phyloP scores from a whole-genome alignment of 1,140 invertebrate genomes.

The Heliothis subflexa region DNA sequence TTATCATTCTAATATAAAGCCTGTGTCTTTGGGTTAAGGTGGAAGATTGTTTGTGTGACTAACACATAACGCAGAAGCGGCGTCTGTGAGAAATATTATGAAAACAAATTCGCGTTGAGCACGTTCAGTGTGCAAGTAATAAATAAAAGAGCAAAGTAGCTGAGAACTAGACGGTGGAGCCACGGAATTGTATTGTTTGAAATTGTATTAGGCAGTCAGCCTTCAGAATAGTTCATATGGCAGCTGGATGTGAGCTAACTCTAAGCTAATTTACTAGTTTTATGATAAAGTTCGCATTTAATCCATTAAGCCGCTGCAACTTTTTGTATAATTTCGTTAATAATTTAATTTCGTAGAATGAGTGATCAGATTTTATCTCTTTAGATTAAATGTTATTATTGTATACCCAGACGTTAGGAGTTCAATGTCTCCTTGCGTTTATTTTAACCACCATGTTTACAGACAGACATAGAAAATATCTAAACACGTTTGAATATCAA shows the following conservation, averaged over 20 bases:
- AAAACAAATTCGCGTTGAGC: conserved; percentile 85
- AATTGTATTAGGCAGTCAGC: conserved; percentile 71
- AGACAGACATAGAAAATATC: too few species aligned
- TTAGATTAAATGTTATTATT: too few species aligned
- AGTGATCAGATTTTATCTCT: too few species aligned
- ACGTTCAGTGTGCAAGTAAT: conserved; percentile 83
- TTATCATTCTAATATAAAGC: conserved; percentile 54
- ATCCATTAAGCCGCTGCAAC: conserved; percentile 18
- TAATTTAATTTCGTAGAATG: too few species aligned
- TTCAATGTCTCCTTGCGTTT: too few species aligned
- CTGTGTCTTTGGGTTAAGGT: conserved; percentile 57
- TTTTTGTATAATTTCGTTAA: too few species aligned
- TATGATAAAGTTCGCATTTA: conserved; percentile 28
- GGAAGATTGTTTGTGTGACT: conserved; percentile 54
- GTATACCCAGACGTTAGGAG: too few species aligned
- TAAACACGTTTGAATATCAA: too few species aligned
- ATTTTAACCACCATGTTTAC: too few species aligned
- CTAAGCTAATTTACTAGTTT: conserved; percentile 9
- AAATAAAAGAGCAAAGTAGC: conserved; percentile 82
- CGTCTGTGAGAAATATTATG: conserved; percentile 83
- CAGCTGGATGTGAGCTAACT: not conserved
- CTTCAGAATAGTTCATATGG: conserved; percentile 16
- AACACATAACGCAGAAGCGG: conserved; percentile 72
- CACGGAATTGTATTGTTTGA: conserved; percentile 78
- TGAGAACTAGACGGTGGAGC: conserved; percentile 65